These are phyloP conservation scores for Rhabditophanes sp. DNA, from an alignment of 2,888 invertebrate genomes.

Conservation along the genomic window DNA sequence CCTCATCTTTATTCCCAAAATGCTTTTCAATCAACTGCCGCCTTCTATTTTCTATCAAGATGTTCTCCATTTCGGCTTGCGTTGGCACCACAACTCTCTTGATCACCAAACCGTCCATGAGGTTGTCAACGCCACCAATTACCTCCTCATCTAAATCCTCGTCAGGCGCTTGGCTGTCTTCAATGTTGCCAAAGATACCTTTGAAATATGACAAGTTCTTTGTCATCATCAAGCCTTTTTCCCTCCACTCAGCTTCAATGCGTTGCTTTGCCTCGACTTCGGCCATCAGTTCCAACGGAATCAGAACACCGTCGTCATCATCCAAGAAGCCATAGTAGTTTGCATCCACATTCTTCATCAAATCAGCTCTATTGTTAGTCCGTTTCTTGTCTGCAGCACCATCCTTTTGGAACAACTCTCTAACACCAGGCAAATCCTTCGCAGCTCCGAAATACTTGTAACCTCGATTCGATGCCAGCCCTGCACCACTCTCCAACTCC, in stretches of 20 bases:
- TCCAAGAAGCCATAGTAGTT: conserved; percentile 89
- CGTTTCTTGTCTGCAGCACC: conserved; percentile 48
- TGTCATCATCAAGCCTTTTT: conserved; percentile 10
- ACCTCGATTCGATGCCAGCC: conserved; percentile 89
- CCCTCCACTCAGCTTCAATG: conserved; percentile 17
- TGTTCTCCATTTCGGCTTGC: conserved; percentile 57
- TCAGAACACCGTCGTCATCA: conserved; percentile 85
- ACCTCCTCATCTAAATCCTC: conserved; percentile 40
- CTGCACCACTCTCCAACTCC: conserved; percentile 54
- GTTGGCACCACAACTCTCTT: conserved; percentile 37
- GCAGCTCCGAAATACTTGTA: conserved; percentile 60
- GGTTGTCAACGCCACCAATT: conserved; percentile 33
- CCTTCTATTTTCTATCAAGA: too few relatives aligned
- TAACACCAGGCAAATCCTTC: conserved; percentile 77
- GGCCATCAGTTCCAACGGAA: conserved; percentile 61
- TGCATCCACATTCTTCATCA: conserved; percentile 94
- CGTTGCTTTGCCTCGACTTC: conserved; percentile 41
- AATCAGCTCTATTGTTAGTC: conserved; percentile 76
- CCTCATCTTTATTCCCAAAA: too few relatives aligned
- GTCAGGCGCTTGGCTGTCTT: conserved; percentile 44
- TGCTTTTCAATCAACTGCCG: too few relatives aligned
- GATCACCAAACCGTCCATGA: conserved; percentile 39
- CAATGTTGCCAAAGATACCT: background rate
- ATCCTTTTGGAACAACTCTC: conserved; percentile 77
- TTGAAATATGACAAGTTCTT: background rate